Conservation (phyloP, 1,140 invertebrate species). For the Coelopa frigida region DNA sequence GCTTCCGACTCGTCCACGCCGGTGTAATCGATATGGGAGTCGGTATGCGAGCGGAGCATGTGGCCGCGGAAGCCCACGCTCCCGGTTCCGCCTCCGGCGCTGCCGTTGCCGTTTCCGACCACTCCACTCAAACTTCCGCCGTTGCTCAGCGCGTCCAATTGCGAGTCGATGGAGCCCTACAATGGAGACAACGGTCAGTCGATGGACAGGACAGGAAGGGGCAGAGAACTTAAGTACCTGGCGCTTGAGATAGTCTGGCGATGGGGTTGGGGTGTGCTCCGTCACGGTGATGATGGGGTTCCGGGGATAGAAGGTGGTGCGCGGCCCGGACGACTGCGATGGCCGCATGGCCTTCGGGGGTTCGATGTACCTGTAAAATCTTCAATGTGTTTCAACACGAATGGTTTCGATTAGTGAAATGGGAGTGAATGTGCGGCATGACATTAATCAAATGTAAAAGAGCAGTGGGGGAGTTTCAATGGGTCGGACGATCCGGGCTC, state of each 20-base stretch:
- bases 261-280: constrained; percentile 84
- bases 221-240: constrained; percentile 52
- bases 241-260: constrained; percentile 70
- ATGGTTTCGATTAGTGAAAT: constrained; percentile 25
- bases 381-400: constrained; percentile 28
- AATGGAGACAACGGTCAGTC: not conserved
- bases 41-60: constrained; percentile 81
- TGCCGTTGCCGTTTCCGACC: constrained; percentile 26
- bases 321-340: constrained; percentile 29
- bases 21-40: constrained; percentile 87
- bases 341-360: constrained; percentile 32
- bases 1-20: constrained; percentile 75
- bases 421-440: constrained; percentile 12
- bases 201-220: not conserved
- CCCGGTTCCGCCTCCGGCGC: constrained; percentile 21
- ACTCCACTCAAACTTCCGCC: constrained; percentile 38
- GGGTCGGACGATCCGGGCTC: too few species aligned
- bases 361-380: constrained; percentile 45
- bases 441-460: constrained; percentile 9
- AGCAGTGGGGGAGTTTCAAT: too few species aligned
- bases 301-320: constrained; percentile 47
- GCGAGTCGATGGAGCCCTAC: constrained; percentile 71
- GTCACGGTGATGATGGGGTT: constrained; percentile 96
- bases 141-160: constrained; percentile 65
- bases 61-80: constrained; percentile 35